Evolutionary conservation across 2,888 invertebrate genomes (phyloP).

Genomic region (Drosophila histrio): DNA sequence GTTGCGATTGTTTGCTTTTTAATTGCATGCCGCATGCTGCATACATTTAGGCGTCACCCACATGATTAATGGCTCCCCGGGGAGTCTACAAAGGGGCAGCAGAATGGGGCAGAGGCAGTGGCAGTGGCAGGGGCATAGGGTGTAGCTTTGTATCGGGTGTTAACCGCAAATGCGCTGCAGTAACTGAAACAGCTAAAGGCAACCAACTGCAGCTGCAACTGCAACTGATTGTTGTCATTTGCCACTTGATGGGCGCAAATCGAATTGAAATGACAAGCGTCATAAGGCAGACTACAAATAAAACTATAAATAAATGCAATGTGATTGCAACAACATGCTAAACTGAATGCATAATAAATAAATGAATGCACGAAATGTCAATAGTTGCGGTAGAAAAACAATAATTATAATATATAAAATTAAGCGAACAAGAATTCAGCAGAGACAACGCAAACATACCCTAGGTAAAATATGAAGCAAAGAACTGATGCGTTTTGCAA

Average conservation of each 20-base stretch:
- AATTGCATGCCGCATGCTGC: conserved; percentile 62
- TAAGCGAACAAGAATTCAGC: background rate
- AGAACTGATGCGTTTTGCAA: too few relatives aligned
- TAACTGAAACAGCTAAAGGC: conserved; percentile 13
- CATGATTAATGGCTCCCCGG: conserved; percentile 69
- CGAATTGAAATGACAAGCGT: conserved; percentile 45
- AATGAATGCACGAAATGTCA: conserved; percentile 7
- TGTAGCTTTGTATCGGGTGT: background rate
- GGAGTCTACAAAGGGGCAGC: conserved; percentile 5
- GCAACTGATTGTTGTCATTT: conserved; percentile 73
- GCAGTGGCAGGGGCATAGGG: background rate
- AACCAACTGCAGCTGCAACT: background rate
- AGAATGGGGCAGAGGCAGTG: background rate
- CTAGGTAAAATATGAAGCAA: too few relatives aligned
- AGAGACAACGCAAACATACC: background rate
- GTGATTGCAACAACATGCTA: conserved; percentile 29
- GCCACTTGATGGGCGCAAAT: conserved; percentile 67
- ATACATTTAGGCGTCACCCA: conserved; percentile 65
- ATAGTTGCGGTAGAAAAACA: background rate
- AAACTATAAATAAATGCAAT: conserved; percentile 15
- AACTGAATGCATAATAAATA: conserved; percentile 35
- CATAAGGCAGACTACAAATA: conserved; percentile 36
- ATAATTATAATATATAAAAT: background rate
- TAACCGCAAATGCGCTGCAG: conserved; percentile 62
- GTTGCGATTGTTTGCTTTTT: conserved; percentile 57